Evolutionary conservation across 2,888 invertebrate genomes (phyloP), one percentile per base, ranked within the genome.

Genomic region (Metallyticus violacea): DNA sequence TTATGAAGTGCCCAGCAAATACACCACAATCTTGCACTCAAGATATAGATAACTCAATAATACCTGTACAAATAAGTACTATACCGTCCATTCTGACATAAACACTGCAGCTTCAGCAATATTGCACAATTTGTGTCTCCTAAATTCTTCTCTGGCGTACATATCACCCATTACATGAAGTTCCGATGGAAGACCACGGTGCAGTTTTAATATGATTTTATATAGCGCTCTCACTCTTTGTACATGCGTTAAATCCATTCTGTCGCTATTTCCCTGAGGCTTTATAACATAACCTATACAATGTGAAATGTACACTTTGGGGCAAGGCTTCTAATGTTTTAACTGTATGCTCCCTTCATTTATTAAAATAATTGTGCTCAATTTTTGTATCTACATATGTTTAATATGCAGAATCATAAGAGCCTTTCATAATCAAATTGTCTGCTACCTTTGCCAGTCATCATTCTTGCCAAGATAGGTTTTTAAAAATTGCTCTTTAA

Each of bases 51-150:
- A 62, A 62, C 15, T 62, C 7, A 9, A 9, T 62, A 9, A 79
- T n/a, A 28, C 27, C 81, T 27, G 15, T 25, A 22, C 27, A 26
- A 62, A 76, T 26, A n/a, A 28, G 15, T 9, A 79, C 28, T 22
- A 92, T 92, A 97, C 98, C 83, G 96, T 96, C 98, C 98, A 99
- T 92, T 98, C 98, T 29, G 93, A 94, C 91, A 98, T 94, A 91
- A 99, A 99, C 85, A 95, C 93, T 22, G 93, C 92, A 0, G 97
- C 94, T 91, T 97, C 97, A 79, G 93, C 92, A 0, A 93, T 92
- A 85, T 94, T 94, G 89, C 96, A 96, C 9, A 93, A 94, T 90
- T 96, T 96, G 91, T 98, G 98, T 81, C 97, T 92, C 90, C 95
- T 95, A 91, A 99, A 99, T 92, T 99, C 97, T 89, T 96, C 97